Evolutionary conservation across 92 coral and sea anemone species (phyloP).

Genomic region (Paragorgia papillata): DNA sequence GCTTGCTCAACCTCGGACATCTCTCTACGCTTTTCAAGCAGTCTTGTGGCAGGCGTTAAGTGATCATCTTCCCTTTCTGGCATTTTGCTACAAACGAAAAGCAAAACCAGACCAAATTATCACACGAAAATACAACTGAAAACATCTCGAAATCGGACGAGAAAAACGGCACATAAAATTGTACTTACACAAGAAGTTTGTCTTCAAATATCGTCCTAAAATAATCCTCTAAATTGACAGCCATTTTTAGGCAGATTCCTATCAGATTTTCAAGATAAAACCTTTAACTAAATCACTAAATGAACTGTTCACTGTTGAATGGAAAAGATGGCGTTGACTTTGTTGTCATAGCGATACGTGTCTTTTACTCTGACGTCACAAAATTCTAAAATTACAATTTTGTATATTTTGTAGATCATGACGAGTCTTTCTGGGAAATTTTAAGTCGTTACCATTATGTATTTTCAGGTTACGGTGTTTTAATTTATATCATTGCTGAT

Average conservation of each 20-base stretch:
- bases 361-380: too few relatives aligned
- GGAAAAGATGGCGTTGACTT: conserved; percentile 40
- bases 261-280: conserved; percentile 7
- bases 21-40: conserved; percentile 95
- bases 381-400: too few relatives aligned
- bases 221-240: conserved; percentile 92
- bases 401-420: too few relatives aligned
- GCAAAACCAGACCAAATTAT: background rate
- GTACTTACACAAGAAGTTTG: conserved; percentile 96
- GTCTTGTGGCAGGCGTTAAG: conserved; percentile 97
- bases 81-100: conserved; percentile 76
- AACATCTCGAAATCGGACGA: too few relatives aligned
- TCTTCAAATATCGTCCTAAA: conserved; percentile 99
- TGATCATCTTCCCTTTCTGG: conserved; percentile 99
- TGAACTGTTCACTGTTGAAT: background rate
- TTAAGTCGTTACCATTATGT: too few relatives aligned
- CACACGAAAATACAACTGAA: too few relatives aligned
- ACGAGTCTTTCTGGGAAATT: too few relatives aligned
- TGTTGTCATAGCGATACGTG: conserved; percentile 15
- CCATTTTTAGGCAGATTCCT: conserved; percentile 49
- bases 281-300: conserved; percentile 12
- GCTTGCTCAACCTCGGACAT: conserved; percentile 99
- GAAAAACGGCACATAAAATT: too few relatives aligned
- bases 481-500: too few relatives aligned
- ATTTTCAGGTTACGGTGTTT: too few relatives aligned